Evolutionary conservation across 1,140 invertebrate species (phyloP), one percentile per base, ranked within the genome.

Genomic region (Drosophila paulistorum): DNA sequence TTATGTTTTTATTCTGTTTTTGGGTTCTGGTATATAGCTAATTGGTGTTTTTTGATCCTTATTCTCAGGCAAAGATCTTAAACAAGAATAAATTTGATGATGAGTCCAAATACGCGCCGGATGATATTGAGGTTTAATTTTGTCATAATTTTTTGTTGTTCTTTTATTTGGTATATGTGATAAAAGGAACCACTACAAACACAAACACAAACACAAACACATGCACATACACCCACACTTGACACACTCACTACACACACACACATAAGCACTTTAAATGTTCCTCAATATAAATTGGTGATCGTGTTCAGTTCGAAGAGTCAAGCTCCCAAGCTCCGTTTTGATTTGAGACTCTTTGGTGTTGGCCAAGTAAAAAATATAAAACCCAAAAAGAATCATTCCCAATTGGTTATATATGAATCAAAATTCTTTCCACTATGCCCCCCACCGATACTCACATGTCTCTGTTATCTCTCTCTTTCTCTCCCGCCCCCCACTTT

Each of bases 51-150:
- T 68, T 26, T 65, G 67, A 48, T 76, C 63, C 65, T 79, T 39
- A 62, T 68, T 73, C 66, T 70, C 83, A 91, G 90, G 90, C 90
- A 67, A 74, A 75, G 71, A 77, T 59, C 66, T 74, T 91, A 68
- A 89, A 71, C 67, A 75, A 74, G 51, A 82, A 89, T 82, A 77
- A 74, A 71, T 73, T 86, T 66, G 64, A 74, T 84, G 90, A 91
- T 73, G 87, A 91, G 74, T 68, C 81, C 64, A 91, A 91, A 65
- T 91, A 91, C 77, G 51, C 78, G 60, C 75, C 87, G 77, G 90
- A 91, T 85, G 90, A 91, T 66, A 91, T 91, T 77, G 90, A 91
- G 90, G 90, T 91, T 90, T 80, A 70, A 72, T 59, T 65, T 73
- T 74, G 64, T 60, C 42, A 64, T 64, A 79, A 70, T 57, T 71